These are phyloP conservation scores for Ceratina calcarata DNA, from an alignment of 1,140 invertebrate species.

Conservation along the genomic window DNA sequence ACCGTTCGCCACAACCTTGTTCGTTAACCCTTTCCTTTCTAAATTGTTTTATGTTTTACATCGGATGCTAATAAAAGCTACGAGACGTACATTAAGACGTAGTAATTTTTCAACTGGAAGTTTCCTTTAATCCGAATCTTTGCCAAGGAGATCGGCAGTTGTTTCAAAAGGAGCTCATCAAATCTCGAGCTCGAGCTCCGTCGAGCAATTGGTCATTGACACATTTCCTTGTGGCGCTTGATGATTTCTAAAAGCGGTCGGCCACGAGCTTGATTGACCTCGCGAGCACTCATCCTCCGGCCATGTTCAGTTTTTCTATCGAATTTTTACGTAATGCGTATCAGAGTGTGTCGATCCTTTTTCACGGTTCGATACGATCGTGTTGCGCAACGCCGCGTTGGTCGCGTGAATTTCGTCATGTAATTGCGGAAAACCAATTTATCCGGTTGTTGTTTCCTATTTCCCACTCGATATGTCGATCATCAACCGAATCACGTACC, in stretches of 20 bases:
- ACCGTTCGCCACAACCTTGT: too few relatives aligned
- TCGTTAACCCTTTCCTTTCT: too few relatives aligned
- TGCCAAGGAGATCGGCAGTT: not conserved
- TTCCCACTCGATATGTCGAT: not conserved
- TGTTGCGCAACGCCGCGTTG: not conserved
- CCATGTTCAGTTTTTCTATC: slow-evolving; percentile 17
- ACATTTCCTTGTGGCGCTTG: slow-evolving; percentile 22
- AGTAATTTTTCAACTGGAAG: too few relatives aligned
- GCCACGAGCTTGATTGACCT: slow-evolving; percentile 27
- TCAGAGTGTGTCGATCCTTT: not conserved
- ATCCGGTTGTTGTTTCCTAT: not conserved
- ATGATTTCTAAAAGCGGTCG: slow-evolving; percentile 38
- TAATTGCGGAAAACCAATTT: not conserved
- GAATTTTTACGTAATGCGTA: slow-evolving; percentile 31
- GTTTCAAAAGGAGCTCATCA: slow-evolving; percentile 26
- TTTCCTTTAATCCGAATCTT: not conserved
- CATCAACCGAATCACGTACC: not conserved
- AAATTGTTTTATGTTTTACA: too few relatives aligned
- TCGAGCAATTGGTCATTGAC: slow-evolving; percentile 49
- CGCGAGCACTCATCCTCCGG: not conserved
- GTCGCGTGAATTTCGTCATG: not conserved
- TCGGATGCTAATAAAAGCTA: too few relatives aligned
- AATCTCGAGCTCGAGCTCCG: slow-evolving; percentile 6
- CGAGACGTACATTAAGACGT: too few relatives aligned
- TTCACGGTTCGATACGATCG: not conserved